A percentile compares a stretch with the other conserved stretches of the same genome.
phyloP scores from a whole-genome alignment of 2,797 vertebrate genomes.

The Adelosebastes latens region DNA sequence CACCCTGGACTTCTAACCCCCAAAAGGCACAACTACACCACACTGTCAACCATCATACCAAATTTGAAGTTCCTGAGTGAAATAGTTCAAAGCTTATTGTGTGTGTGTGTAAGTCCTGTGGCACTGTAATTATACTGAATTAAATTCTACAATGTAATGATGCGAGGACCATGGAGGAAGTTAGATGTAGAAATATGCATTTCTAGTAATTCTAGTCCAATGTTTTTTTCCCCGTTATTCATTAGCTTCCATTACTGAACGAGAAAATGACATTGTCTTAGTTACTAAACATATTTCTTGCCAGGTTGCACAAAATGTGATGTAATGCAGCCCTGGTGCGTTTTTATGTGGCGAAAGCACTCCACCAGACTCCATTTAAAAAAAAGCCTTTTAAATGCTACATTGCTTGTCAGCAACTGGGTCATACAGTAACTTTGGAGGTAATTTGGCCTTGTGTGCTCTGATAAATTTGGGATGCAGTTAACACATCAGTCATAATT shows the following conservation, averaged over 20 bases:
- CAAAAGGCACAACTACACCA: too few relatives aligned
- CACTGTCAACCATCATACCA: too few relatives aligned
- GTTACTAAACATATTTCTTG: neutral
- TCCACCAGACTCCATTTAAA: neutral
- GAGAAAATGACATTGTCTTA: neutral
- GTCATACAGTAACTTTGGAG: neutral
- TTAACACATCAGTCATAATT: neutral
- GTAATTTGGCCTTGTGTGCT: neutral
- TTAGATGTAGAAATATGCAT: neutral
- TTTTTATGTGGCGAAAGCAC: too few relatives aligned
- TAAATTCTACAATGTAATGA: neutral
- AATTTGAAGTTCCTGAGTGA: too few relatives aligned
- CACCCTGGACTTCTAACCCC: too few relatives aligned
- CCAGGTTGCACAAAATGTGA: neutral
- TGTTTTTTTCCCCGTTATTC: neutral
- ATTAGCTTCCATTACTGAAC: neutral
- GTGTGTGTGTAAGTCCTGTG: neutral
- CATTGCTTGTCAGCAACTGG: neutral
- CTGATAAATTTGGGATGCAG: neutral
- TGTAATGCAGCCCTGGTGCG: too few relatives aligned
- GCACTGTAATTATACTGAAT: slow-evolving; percentile 4
- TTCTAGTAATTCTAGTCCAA: neutral
- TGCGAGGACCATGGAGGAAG: neutral
- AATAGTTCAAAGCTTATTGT: neutral
- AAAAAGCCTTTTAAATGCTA: neutral